A percentile compares a stretch with the other conserved stretches of the same genome.
These are phyloP conservation scores for Asteroscopus sphinx DNA, from an alignment of 2,888 invertebrate species.

Conservation along the genomic window DNA sequence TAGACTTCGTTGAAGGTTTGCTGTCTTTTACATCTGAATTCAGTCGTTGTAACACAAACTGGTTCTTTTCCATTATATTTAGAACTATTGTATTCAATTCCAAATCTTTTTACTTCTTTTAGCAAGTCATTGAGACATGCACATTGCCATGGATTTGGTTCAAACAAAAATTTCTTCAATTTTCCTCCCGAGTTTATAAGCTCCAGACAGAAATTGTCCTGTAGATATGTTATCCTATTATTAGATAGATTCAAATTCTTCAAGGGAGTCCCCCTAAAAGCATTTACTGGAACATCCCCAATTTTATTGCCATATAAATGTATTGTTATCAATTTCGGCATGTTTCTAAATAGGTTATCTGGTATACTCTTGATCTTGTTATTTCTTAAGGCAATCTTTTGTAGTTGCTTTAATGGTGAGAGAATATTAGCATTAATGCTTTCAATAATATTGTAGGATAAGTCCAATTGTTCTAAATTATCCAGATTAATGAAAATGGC, in stretches of 20 bases:
- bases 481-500: slow-evolving; percentile 59
- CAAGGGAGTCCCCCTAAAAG: slow-evolving; percentile 72
- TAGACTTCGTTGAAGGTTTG: slow-evolving; percentile 67
- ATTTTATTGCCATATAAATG: slow-evolving; percentile 77
- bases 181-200: slow-evolving; percentile 73
- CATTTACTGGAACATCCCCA: slow-evolving; percentile 70
- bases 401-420: slow-evolving; percentile 69
- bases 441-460: slow-evolving; percentile 73
- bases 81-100: slow-evolving; percentile 70
- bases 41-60: slow-evolving; percentile 75
- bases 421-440: slow-evolving; percentile 70
- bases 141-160: slow-evolving; percentile 85
- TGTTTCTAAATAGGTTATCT: slow-evolving; percentile 70
- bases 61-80: slow-evolving; percentile 72
- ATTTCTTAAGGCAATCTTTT: slow-evolving; percentile 68
- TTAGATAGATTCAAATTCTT: slow-evolving; percentile 76
- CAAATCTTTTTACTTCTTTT: slow-evolving; percentile 72
- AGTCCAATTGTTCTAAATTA: slow-evolving; percentile 71
- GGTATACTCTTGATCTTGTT: slow-evolving; percentile 73
- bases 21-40: slow-evolving; percentile 74
- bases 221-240: slow-evolving; percentile 78
- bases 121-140: slow-evolving; percentile 75
- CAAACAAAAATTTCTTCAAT: slow-evolving; percentile 75
- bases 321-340: slow-evolving; percentile 68
- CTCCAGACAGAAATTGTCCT: slow-evolving; percentile 78